Evolutionary conservation across 2,888 invertebrate species (phyloP).

Genomic region (Sussaba pulchella): DNA sequence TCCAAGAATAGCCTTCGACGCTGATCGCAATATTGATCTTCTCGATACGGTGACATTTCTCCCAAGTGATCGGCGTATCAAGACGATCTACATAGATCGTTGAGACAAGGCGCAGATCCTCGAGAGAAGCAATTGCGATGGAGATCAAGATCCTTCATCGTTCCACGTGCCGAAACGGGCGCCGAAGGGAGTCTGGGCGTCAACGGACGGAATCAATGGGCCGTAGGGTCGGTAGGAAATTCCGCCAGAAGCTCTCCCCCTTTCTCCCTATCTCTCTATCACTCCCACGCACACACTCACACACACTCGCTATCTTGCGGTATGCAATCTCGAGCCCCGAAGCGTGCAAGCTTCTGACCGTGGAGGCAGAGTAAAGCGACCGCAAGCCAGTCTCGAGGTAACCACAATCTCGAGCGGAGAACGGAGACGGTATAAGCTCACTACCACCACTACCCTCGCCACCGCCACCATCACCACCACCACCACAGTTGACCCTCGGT

Average conservation of each 20-base stretch:
- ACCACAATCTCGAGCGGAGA: slow-evolving; percentile 40
- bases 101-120: slow-evolving; percentile 16
- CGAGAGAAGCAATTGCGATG: slow-evolving; percentile 3
- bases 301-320: background rate
- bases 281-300: background rate
- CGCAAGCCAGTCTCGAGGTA: slow-evolving; percentile 50
- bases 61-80: no score
- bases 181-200: slow-evolving; percentile 6
- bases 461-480: background rate
- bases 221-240: slow-evolving; percentile 4
- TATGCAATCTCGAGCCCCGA: slow-evolving; percentile 36
- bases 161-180: slow-evolving; percentile 20
- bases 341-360: slow-evolving; percentile 37
- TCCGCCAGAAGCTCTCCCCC: slow-evolving; percentile 24
- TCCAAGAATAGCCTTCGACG: no score
- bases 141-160: slow-evolving; percentile 17
- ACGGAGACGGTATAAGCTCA: slow-evolving; percentile 28
- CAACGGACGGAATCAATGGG: slow-evolving; percentile 49
- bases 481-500: slow-evolving; percentile 22
- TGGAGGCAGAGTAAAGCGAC: slow-evolving; percentile 45
- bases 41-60: no score
- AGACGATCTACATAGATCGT: no score
- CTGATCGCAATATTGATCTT: no score
- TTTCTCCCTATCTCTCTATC: no score
- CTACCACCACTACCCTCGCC: background rate